A percentile compares a stretch with the other conserved stretches of the same genome.
Conservation (phyloP, 2,888 invertebrate genomes). For the Horisme vitalbata region DNA sequence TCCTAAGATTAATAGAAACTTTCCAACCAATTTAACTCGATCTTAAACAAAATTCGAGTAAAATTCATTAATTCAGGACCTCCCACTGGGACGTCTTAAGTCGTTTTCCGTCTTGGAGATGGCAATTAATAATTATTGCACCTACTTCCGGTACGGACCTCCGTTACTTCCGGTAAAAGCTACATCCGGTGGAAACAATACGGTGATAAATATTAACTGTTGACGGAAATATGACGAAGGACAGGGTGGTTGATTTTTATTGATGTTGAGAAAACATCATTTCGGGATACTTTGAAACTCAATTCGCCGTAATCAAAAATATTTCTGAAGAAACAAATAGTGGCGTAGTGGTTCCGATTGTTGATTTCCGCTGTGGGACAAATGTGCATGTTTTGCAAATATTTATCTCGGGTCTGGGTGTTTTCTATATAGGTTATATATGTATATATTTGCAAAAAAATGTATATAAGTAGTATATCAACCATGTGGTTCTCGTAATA, state of each 20-base stretch:
- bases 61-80: slow-evolving; percentile 48
- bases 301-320: too few species aligned
- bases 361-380: too few species aligned
- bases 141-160: slow-evolving; percentile 70
- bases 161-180: slow-evolving; percentile 49
- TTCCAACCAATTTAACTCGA: slow-evolving; percentile 41
- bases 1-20: slow-evolving; percentile 31
- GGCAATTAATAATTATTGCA: slow-evolving; percentile 81
- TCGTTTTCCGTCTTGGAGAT: slow-evolving; percentile 50
- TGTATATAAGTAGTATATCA: too few species aligned
- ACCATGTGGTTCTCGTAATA: too few species aligned
- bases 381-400: too few species aligned
- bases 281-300: too few species aligned
- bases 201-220: slow-evolving; percentile 50
- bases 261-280: background rate
- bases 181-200: slow-evolving; percentile 37
- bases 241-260: slow-evolving; percentile 32
- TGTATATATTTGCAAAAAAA: too few species aligned
- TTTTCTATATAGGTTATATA: too few species aligned
- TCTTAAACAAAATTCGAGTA: slow-evolving; percentile 37
- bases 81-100: slow-evolving; percentile 65
- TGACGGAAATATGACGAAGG: slow-evolving; percentile 42
- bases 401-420: too few species aligned
- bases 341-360: too few species aligned
- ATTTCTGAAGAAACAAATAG: too few species aligned